Base-by-base conservation (phyloP, 2,113 vertebrate species). In the Oryzias javanicus region DNA sequence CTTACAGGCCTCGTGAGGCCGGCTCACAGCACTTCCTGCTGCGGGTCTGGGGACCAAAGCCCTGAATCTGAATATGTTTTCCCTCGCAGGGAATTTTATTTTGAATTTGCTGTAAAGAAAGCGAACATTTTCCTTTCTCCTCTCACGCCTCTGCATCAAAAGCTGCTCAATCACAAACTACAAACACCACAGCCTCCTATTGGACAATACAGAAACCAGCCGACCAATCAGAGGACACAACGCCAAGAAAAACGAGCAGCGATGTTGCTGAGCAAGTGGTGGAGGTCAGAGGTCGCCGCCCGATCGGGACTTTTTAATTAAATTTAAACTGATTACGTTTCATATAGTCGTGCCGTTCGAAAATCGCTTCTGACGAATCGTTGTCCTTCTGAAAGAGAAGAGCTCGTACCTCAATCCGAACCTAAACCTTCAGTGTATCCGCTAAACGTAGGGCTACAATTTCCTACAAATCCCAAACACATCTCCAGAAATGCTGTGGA, bases 191-290 rank as follows among this genome's bases (percentile, higher is more conserved):
- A 14, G 27, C 14, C 4, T 65, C 56, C 50, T 17, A 80, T 78
- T 78, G 81, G 77, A 41, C 41, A 0, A 42, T 62, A 61, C 45
- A 29, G 71, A 59, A 7, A 18, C 3, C 57, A 35, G 49, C 6
- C 16, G 12, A 15, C 76, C 77, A 72, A 69, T 83, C 70, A 54
- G 60, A 63, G 41, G 4, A 27, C 29, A 79, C 59, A 44, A 47
- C 65, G 18, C 20, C 15, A 29, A 41, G 56, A 40, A 41, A 40
- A 42, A 52, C 20, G 0, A 48, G 25, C 13, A 35, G 42, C 4
- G 10, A 42, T 22, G 22, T 17, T 22, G 15, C 10, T 55, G 40
- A 35, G 44, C 14, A 20, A n/a, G 25, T 47, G 49, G 47, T 20
- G n/a, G 48, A 41, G 72, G 68, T 80, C 72, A 61, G 13, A 70